These are phyloP conservation scores for Octopus sinensis DNA, from an alignment of 1,140 invertebrate genomes.

Conservation along the genomic window DNA sequence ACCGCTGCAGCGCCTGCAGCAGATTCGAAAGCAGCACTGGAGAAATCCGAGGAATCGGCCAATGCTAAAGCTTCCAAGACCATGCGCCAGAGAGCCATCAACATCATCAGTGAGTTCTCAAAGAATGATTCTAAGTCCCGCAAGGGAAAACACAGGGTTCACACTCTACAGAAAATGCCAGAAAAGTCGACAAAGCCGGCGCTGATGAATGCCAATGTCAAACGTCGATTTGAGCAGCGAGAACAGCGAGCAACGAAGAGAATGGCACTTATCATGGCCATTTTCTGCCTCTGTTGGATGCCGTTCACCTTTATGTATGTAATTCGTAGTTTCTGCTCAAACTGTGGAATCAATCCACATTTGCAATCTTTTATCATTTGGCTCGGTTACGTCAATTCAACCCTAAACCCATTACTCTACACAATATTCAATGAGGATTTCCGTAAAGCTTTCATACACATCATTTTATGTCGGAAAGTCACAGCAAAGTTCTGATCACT, in stretches of 20 bases:
- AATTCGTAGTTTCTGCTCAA: conserved; percentile 45
- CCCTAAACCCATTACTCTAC: conserved; percentile 92
- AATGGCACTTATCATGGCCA: conserved; percentile 95
- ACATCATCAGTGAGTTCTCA: conserved; percentile 15
- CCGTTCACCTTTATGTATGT: conserved; percentile 86
- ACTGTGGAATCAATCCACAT: conserved; percentile 38
- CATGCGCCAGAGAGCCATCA: not conserved
- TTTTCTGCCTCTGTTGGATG: conserved; percentile 96
- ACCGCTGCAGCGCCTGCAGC: not conserved
- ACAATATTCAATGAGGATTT: conserved; percentile 98
- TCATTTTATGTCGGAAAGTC: conserved; percentile 15
- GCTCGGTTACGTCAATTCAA: conserved; percentile 97
- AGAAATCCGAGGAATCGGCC: conserved; percentile 25
- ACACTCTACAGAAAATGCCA: not conserved
- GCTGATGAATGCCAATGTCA: conserved; percentile 38
- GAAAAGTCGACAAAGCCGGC: not conserved
- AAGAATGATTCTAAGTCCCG: conserved; percentile 9
- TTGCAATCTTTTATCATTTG: conserved; percentile 63
- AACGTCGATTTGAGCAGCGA: conserved; percentile 62
- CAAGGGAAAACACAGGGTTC: conserved; percentile 7
- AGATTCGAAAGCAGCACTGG: not conserved
- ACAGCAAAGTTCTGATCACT: not conserved
- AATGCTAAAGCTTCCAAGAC: conserved; percentile 7
- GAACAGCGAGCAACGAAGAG: conserved; percentile 96
- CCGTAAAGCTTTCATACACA: conserved; percentile 80